Percentiles rank a stretch among this genome's conserved stretches.
phyloP scores from a whole-genome alignment of 2,797 vertebrate genomes.

The Acestrorhynchus altus region DNA sequence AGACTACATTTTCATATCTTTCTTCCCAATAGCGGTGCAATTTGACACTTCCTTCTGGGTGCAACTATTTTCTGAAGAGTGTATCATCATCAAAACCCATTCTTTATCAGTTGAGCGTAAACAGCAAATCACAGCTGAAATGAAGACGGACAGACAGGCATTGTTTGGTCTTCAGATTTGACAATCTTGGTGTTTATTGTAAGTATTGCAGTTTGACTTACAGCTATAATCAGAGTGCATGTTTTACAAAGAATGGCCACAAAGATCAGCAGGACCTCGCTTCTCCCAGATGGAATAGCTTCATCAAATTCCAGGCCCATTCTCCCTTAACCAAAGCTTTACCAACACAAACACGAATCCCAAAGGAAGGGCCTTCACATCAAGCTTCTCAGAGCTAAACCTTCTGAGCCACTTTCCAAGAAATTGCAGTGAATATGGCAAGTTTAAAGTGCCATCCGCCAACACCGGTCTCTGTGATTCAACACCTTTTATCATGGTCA shows the following conservation, averaged over 20 bases:
- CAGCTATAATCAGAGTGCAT: constrained; percentile 76
- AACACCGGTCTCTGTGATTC: neutral
- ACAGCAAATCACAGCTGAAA: too few relatives aligned
- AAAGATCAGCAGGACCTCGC: constrained; percentile 69
- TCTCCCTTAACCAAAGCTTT: constrained; percentile 57
- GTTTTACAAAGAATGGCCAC: constrained; percentile 78
- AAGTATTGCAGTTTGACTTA: constrained; percentile 78
- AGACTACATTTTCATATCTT: too few relatives aligned
- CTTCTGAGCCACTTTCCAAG: neutral
- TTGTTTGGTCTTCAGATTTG: constrained; percentile 61
- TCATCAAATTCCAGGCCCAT: constrained; percentile 41
- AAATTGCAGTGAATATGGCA: neutral
- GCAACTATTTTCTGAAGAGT: too few relatives aligned
- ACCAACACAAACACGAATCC: constrained; percentile 25
- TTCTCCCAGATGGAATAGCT: constrained; percentile 58
- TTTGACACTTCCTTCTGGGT: too few relatives aligned
- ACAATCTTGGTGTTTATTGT: constrained; percentile 79
- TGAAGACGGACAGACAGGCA: neutral
- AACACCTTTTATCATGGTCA: neutral
- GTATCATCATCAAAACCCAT: too few relatives aligned
- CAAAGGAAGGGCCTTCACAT: constrained; percentile 8
- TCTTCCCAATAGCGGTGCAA: too few relatives aligned
- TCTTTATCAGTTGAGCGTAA: too few relatives aligned
- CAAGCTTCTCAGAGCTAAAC: constrained; percentile 10
- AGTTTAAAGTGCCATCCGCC: constrained; percentile 9